Conservation (phyloP, 2,113 vertebrate species). For the Brachypodius melanocephalos region DNA sequence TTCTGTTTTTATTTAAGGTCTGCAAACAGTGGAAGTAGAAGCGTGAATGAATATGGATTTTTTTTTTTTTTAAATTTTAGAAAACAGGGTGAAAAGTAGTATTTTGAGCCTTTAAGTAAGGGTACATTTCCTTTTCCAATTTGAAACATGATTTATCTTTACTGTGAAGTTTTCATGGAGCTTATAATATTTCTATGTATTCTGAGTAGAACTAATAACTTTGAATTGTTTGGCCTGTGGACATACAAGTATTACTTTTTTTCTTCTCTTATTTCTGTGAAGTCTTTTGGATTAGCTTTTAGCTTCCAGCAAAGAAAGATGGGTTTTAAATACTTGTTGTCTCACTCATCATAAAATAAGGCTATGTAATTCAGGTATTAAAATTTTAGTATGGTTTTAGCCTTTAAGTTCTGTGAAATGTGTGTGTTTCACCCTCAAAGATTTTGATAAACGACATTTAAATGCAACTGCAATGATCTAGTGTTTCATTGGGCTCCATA, state of each 20-base stretch:
- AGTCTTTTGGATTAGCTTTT: background rate
- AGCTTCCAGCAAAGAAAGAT: background rate
- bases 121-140: background rate
- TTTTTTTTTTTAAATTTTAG: background rate
- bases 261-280: background rate
- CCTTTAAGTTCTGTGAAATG: background rate
- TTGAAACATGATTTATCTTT: background rate
- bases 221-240: background rate
- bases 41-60: background rate
- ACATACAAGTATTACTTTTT: background rate
- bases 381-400: background rate
- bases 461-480: background rate
- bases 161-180: background rate
- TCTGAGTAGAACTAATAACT: background rate
- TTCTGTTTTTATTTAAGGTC: background rate
- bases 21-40: background rate
- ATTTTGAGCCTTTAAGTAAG: background rate
- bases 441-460: background rate
- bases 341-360: background rate
- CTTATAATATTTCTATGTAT: background rate
- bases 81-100: background rate
- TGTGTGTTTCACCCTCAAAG: background rate
- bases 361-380: background rate
- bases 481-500: background rate
- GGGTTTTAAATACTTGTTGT: background rate